Percentiles rank a stretch among this genome's conserved stretches.
These are phyloP conservation scores for Chiloscyllium plagiosum DNA, from an alignment of 2,113 vertebrate species.

Conservation along the genomic window DNA sequence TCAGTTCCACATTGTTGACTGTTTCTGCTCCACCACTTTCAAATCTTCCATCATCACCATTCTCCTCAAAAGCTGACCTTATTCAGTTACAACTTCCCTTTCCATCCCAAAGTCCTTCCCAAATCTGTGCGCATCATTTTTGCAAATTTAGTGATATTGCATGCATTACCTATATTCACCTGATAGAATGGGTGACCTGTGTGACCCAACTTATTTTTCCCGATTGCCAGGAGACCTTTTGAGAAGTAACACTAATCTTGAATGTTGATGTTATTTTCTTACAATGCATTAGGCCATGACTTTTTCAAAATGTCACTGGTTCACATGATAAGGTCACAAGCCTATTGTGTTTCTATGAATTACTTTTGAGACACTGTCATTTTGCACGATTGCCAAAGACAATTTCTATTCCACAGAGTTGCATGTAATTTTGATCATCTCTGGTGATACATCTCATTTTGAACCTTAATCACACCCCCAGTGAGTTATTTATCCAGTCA, in stretches of 20 bases:
- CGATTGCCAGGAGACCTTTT: neutral
- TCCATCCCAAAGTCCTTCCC: neutral
- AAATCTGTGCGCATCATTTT: neutral
- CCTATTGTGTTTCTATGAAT: neutral
- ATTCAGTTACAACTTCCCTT: neutral
- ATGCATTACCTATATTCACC: neutral
- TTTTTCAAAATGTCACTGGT: neutral
- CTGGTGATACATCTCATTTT: neutral
- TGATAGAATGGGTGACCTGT: neutral
- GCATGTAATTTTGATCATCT: neutral
- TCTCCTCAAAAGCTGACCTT: neutral
- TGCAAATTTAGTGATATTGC: neutral
- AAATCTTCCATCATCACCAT: neutral
- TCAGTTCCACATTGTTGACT: neutral
- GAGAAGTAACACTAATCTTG: neutral
- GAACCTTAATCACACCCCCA: neutral
- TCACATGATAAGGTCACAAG: neutral
- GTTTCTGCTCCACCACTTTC: neutral
- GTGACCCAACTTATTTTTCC: neutral
- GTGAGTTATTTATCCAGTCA: neutral
- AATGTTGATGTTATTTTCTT: neutral
- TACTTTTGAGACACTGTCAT: neutral
- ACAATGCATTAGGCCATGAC: neutral
- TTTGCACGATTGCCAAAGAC: neutral
- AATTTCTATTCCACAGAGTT: neutral